A percentile compares a stretch with the other conserved stretches of the same genome.
phyloP scores from a whole-genome alignment of 2,797 vertebrate species.

The Brachymystax lenok region DNA sequence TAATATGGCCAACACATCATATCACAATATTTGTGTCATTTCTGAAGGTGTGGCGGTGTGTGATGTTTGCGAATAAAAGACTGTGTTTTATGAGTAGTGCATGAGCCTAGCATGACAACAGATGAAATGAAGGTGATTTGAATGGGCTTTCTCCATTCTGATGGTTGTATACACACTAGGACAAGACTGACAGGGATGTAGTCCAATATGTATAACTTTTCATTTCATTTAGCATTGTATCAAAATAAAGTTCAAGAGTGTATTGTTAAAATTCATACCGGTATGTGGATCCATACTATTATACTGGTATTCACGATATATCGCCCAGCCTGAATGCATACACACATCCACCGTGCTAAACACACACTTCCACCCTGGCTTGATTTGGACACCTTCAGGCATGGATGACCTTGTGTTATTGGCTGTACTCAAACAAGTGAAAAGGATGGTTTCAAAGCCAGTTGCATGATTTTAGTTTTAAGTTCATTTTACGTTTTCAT shows the following conservation, averaged over 20 bases:
- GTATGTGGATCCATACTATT: neutral
- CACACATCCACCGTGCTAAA: neutral
- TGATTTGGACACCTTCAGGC: neutral
- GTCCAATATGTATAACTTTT: too few relatives aligned
- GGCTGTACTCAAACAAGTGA: neutral
- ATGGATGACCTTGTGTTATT: neutral
- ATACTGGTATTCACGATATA: neutral
- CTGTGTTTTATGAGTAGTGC: too few relatives aligned
- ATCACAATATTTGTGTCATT: too few relatives aligned
- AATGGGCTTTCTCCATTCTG: too few relatives aligned
- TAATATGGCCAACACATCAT: too few relatives aligned
- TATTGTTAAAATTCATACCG: neutral
- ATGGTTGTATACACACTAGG: neutral
- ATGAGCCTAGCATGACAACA: too few relatives aligned
- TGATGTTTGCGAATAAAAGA: too few relatives aligned
- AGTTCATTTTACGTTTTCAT: too few relatives aligned
- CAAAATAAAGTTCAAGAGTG: too few relatives aligned
- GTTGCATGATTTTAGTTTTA: neutral
- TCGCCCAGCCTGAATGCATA: neutral
- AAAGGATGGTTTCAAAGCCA: neutral
- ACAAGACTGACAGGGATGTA: neutral
- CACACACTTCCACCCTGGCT: neutral
- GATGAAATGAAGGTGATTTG: too few relatives aligned
- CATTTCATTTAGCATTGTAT: too few relatives aligned
- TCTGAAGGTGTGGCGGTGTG: too few relatives aligned